These are phyloP conservation scores for Elephantulus edwardii DNA, from an alignment of 2,113 vertebrate genomes.

Conservation along the genomic window DNA sequence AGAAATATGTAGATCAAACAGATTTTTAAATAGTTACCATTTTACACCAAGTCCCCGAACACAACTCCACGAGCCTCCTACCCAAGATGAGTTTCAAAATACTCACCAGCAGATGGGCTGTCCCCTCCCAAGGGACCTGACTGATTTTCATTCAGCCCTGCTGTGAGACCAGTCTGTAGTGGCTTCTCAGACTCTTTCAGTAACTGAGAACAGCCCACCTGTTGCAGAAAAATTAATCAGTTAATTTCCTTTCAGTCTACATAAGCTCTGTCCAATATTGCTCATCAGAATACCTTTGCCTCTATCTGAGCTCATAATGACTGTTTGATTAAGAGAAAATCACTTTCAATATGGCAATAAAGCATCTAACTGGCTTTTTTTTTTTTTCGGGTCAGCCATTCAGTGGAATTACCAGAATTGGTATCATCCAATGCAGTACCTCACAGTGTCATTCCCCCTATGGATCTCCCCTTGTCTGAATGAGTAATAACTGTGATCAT, in stretches of 20 bases:
- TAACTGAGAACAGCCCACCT: conserved; percentile 87
- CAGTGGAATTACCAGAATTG: neutral
- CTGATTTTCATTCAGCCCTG: conserved; percentile 81
- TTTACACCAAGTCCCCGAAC: neutral
- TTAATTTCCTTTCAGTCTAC: neutral
- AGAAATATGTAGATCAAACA: too few relatives aligned
- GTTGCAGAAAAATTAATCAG: conserved; percentile 27
- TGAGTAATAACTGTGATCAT: neutral
- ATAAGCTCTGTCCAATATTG: neutral
- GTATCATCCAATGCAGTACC: neutral
- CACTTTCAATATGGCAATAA: neutral
- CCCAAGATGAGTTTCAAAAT: neutral
- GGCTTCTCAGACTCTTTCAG: conserved; percentile 87
- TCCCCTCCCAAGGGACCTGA: conserved; percentile 79
- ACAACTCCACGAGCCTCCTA: neutral
- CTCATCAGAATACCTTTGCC: neutral
- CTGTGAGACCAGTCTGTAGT: conserved; percentile 76
- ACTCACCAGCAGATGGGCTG: conserved; percentile 82
- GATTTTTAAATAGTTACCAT: neutral
- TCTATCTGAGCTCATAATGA: neutral
- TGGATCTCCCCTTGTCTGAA: neutral
- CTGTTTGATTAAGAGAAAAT: neutral
- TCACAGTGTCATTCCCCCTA: neutral
- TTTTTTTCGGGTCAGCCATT: neutral
- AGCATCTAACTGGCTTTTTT: neutral